Evolutionary conservation across 2,888 invertebrate genomes (phyloP).

Genomic region (Parnassius glacialis): DNA sequence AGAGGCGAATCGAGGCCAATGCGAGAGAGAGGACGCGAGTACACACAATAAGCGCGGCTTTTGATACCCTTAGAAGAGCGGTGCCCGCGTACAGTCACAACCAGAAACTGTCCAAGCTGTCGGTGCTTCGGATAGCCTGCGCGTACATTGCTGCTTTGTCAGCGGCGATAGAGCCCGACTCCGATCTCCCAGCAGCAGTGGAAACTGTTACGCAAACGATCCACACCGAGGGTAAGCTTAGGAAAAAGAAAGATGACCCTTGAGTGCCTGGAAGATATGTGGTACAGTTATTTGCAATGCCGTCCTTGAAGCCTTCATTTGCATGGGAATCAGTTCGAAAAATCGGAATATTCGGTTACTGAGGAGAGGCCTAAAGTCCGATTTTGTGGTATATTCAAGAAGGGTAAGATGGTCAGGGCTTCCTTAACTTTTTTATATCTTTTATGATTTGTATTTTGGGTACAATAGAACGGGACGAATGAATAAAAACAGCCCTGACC

Average conservation of each 20-base stretch:
- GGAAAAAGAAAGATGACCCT: conserved; percentile 91
- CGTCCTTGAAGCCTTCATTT: conserved; percentile 34
- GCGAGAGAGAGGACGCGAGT: conserved; percentile 95
- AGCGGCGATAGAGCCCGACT: conserved; percentile 85
- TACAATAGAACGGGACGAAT: not conserved
- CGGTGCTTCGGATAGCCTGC: conserved; percentile 95
- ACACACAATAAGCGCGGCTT: conserved; percentile 97
- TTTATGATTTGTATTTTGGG: not conserved
- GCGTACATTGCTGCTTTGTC: conserved; percentile 95
- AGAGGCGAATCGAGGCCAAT: conserved; percentile 95
- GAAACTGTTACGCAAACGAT: conserved; percentile 95
- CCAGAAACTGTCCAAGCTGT: conserved; percentile 95
- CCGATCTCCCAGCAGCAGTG: conserved; percentile 88
- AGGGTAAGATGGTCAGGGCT: conserved; percentile 40
- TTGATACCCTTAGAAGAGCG: conserved; percentile 91
- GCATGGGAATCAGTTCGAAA: conserved; percentile 1
- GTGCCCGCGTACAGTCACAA: conserved; percentile 96
- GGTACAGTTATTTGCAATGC: conserved; percentile 31
- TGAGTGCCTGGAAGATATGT: conserved; percentile 40
- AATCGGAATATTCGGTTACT: conserved; percentile 2
- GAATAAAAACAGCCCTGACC: conserved; percentile 2
- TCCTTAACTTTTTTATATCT: conserved; percentile 20
- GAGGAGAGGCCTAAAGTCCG: not conserved
- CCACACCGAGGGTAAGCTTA: conserved; percentile 93
- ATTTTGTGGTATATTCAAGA: not conserved